Evolutionary conservation across 2,113 vertebrate genomes (phyloP), one percentile per base, ranked within the genome.

Genomic region (Ariopsis seemanni): DNA sequence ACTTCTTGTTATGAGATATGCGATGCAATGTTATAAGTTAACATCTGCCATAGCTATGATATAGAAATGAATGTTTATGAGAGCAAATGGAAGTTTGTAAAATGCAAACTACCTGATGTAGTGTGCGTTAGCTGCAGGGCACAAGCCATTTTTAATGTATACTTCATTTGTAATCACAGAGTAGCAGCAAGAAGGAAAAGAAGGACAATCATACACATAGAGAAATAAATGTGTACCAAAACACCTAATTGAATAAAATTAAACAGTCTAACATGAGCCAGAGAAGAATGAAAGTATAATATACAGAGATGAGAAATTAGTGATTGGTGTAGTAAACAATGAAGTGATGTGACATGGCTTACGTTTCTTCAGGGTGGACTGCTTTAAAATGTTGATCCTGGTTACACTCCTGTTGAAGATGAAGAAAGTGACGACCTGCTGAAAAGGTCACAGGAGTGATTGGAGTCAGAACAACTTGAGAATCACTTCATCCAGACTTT

Each of bases 401-500:
- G 48, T 75, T 75, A 22, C 20, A 50, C 18, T 9, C 4, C 9
- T 93, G 90, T 93, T 90, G 86, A 85, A 85, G 91, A 80, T 83
- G 75, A 82, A 57, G 67, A 90, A 83, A 81, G 77, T 53, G 63
- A 63, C 83, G 74, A 91, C 30, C 48, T 81, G 75, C 88, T 62
- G 86, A 65, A 90, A 30, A 81, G 48, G 30, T 58, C 34, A 20
- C 9, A 30, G 34, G 79, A 83, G 79, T 74, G 11, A 77, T 55
- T 84, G 42, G 79, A 80, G n/a, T 81, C 63, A 84, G 67, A 85
- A 75, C 55, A 62, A 83, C 72, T 25, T 87, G 84, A 88, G 22
- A 25, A 52, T 34, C 30, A 85, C 86, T 80, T 92, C 83, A 87
- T 92, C 84, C 71, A 85, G 62, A 18, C 74, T 83, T 90, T 18